Base-by-base conservation (phyloP, 1,140 invertebrate genomes). In the Tetragonula clypearis region DNA sequence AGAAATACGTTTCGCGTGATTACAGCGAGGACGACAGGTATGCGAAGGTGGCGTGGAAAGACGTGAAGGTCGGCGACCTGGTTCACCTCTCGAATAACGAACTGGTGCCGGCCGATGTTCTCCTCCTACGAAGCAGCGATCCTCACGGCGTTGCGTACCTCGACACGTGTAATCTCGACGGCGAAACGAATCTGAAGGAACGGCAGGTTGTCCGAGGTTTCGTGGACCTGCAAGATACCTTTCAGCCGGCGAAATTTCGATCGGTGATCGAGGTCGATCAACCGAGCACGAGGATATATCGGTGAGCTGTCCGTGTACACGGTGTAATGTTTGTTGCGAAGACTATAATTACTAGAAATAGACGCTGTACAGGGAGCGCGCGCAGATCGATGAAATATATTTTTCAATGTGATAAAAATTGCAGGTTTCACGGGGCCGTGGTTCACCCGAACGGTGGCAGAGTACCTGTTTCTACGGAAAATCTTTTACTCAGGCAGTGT, bases 181-280 rank as follows among this genome's bases (percentile, higher is more conserved):
- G 99, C 19, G 99, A 99, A 95, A 99, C 98, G n/a, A 99, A 99
- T 96, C 95, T 99, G 71, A 99, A 99, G 95, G 98, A 99, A 91
- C 96, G 99, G 92, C 97, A 99, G 94, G 97, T 98, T 1, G 96
- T 97, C 21, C 95, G 96, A 76, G 97, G 97, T 35, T 96, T 95
- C 91, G 91, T 96, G 92, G 95, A 96, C 87, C 93, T 97, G 93
- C 96, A 97, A 95, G 94, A 96, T 89, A 95, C 96, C 79, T 98
- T 98, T 93, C 96, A 96, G 87, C 97, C 98, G 26, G 96, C 96
- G 80, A 97, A 97, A 92, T 99, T 99, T 93, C 96, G 96, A 62
- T 98, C 97, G 88, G 95, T 96, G 53, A 96, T 99, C 58, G 98
- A 99, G 95, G 98, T 99, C 86, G 98, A 99, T 94, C 96, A 97